These are phyloP conservation scores for Himalopsyche tibetana DNA, from an alignment of 2,888 invertebrate genomes.

Conservation along the genomic window DNA sequence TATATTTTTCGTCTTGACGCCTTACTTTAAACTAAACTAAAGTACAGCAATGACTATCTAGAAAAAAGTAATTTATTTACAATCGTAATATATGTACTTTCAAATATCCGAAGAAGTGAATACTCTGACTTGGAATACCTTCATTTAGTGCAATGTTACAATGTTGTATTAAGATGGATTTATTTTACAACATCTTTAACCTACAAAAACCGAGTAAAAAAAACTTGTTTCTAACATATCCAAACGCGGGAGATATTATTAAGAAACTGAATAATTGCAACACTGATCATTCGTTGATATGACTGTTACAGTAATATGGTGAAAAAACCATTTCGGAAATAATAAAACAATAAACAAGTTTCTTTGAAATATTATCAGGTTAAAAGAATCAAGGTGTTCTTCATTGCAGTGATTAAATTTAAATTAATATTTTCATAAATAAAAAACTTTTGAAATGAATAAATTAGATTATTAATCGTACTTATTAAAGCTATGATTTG, in stretches of 20 bases:
- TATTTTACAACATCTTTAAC: slow-evolving; percentile 1
- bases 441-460: neutral
- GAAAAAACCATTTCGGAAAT: neutral
- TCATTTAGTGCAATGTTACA: too few relatives aligned
- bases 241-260: neutral
- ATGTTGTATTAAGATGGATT: neutral
- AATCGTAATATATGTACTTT: too few relatives aligned
- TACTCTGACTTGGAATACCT: too few relatives aligned
- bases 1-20: too few relatives aligned
- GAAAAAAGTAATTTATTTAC: too few relatives aligned
- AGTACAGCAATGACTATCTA: too few relatives aligned
- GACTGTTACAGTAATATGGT: neutral
- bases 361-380: neutral
- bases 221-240: neutral
- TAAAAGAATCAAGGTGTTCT: neutral
- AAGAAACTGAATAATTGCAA: slow-evolving; percentile 10
- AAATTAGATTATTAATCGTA: neutral
- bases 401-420: slow-evolving; percentile 6
- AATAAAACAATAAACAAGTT: neutral
- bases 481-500: too few relatives aligned
- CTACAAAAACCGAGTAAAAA: slow-evolving; percentile 21
- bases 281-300: neutral
- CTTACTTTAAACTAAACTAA: too few relatives aligned
- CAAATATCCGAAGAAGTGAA: too few relatives aligned
- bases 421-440: neutral